A percentile compares a stretch with the other conserved stretches of the same genome.
phyloP scores from a whole-genome alignment of 2,797 vertebrate species.

The Manis crassicaudata region DNA sequence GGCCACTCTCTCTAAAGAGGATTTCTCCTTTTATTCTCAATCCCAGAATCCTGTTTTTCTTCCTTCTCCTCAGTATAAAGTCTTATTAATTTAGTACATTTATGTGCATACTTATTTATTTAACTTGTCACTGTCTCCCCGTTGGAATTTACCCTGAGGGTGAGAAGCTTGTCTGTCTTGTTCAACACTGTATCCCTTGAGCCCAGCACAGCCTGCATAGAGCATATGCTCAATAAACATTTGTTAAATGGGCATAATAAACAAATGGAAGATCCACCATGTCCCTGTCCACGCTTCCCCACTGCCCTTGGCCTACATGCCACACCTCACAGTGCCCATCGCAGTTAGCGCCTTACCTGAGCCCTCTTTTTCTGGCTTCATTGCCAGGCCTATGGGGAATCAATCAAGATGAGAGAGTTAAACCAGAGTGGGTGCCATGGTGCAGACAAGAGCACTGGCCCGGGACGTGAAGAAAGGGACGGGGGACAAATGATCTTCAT shows the following conservation, averaged over 20 bases:
- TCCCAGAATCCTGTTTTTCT: not conserved
- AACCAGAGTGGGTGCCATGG: fast-evolving
- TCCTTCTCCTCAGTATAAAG: not conserved
- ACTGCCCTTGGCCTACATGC: not conserved
- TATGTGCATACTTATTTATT: not conserved
- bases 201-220: not conserved
- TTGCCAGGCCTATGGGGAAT: fast-evolving
- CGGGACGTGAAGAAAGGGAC: too few species aligned
- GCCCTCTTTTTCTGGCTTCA: not conserved
- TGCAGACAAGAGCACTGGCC: not conserved
- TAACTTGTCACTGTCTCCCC: not conserved
- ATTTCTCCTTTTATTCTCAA: not conserved
- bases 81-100: not conserved
- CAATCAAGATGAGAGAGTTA: not conserved
- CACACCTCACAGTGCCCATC: fast-evolving
- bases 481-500: fast-evolving
- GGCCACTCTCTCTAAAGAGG: not conserved
- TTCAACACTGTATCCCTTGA: fast-evolving
- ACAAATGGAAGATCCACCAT: fast-evolving
- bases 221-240: not conserved
- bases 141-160: not conserved
- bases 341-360: not conserved
- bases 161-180: not conserved
- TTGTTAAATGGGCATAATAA: not conserved
- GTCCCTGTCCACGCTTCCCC: not conserved